Evolutionary conservation across 1,140 invertebrate genomes (phyloP).

Genomic region (Caenorhabditis inopinata): DNA sequence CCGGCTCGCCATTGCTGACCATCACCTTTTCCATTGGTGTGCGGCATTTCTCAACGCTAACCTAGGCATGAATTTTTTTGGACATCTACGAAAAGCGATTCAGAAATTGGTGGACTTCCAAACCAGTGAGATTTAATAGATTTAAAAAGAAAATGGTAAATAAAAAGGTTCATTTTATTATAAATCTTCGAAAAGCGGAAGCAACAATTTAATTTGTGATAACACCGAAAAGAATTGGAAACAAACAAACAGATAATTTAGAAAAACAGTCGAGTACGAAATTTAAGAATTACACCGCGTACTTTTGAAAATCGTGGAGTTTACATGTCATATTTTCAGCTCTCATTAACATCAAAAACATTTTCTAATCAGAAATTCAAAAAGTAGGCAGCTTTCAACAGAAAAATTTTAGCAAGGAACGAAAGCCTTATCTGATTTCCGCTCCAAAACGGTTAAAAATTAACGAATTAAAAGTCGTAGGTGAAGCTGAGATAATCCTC

Average conservation of each 20-base stretch:
- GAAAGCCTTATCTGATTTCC: background rate
- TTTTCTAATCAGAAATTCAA: too few species aligned
- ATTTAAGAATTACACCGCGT: background rate
- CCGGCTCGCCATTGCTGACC: background rate
- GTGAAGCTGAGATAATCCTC: slow-evolving; percentile 92
- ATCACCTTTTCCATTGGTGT: background rate
- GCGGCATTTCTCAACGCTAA: background rate
- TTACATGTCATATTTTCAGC: too few species aligned
- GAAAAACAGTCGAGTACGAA: background rate
- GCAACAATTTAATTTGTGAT: background rate
- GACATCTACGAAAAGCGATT: too few species aligned
- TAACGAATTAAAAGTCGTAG: slow-evolving; percentile 77
- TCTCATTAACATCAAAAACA: too few species aligned
- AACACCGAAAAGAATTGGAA: slow-evolving; percentile 19
- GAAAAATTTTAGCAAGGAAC: background rate
- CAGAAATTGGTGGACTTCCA: too few species aligned
- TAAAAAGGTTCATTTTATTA: too few species aligned
- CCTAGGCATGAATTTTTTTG: too few species aligned
- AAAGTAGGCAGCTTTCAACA: background rate
- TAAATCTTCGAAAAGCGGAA: too few species aligned
- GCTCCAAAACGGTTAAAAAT: background rate
- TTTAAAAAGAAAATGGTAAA: too few species aligned
- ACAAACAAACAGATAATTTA: background rate
- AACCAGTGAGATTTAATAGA: too few species aligned
- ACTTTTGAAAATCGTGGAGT: too few species aligned